phyloP scores from a whole-genome alignment of 1,140 invertebrate species.

The Eriosoma lanigerum region DNA sequence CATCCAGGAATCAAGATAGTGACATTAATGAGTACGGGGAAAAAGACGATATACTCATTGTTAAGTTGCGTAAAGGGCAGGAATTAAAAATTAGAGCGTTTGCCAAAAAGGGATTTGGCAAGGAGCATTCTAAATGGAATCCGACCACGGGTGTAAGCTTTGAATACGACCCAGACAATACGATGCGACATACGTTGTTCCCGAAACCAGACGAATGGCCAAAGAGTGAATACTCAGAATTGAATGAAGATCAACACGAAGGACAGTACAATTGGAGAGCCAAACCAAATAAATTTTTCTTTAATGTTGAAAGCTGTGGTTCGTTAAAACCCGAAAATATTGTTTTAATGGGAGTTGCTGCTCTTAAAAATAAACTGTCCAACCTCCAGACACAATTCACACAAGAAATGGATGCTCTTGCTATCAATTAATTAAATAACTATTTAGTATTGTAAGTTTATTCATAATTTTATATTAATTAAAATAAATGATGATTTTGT shows the following conservation, averaged over 20 bases:
- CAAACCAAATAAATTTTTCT: conserved; percentile 97
- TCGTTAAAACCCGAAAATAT: conserved; percentile 96
- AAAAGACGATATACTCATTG: conserved; percentile 93
- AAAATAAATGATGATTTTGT: too few relatives aligned
- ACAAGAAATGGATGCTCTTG: conserved; percentile 67
- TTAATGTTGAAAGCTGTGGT: conserved; percentile 94
- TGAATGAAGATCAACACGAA: conserved; percentile 90
- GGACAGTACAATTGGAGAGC: conserved; percentile 90
- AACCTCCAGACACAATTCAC: conserved; percentile 91
- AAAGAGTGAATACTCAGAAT: conserved; percentile 93
- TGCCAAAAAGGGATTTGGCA: conserved; percentile 90
- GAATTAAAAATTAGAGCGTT: conserved; percentile 94
- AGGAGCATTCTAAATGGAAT: conserved; percentile 99
- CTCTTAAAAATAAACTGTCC: conserved; percentile 93
- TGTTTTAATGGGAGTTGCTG: conserved; percentile 88
- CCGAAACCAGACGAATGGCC: conserved; percentile 99
- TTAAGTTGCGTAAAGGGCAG: conserved; percentile 96
- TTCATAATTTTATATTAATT: too few relatives aligned
- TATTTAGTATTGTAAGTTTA: too few relatives aligned
- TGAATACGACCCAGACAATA: conserved; percentile 99
- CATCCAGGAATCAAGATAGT: conserved; percentile 85
- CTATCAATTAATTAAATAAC: conserved; percentile 28
- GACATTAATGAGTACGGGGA: conserved; percentile 92
- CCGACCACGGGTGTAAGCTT: conserved; percentile 97
- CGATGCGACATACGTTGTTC: conserved; percentile 91